phyloP scores from a whole-genome alignment of 1,140 invertebrate genomes.

The Aphis craccivora region DNA sequence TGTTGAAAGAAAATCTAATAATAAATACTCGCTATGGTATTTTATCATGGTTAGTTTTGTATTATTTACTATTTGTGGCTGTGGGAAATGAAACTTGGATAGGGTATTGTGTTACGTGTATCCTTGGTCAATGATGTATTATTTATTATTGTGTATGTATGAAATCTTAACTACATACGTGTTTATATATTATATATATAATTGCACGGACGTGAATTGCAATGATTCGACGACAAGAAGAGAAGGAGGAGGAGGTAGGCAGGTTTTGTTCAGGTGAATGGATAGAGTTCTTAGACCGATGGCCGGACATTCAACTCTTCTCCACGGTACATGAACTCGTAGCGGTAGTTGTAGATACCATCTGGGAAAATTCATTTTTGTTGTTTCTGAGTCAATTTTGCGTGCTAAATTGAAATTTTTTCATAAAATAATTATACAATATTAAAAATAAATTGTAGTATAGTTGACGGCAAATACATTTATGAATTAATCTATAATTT shows the following conservation, averaged over 20 bases:
- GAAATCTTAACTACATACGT: conserved; percentile 13
- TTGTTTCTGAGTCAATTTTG: not conserved
- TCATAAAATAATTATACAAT: not conserved
- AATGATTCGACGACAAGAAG: not conserved
- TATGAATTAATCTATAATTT: not conserved
- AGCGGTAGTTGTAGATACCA: conserved; percentile 7
- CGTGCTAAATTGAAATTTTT: not conserved
- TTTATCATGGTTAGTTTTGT: not conserved
- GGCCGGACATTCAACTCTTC: conserved; percentile 57
- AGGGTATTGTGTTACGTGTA: conserved; percentile 2
- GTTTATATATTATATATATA: conserved; percentile 14
- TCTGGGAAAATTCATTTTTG: conserved; percentile 33
- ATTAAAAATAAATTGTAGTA: not conserved
- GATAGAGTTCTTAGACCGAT: conserved; percentile 43
- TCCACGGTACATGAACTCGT: conserved; percentile 52
- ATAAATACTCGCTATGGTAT: not conserved
- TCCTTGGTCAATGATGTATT: conserved; percentile 26
- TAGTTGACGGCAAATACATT: not conserved
- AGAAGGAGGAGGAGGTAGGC: not conserved
- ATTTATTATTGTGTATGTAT: conserved; percentile 31
- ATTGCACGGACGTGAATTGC: conserved; percentile 35
- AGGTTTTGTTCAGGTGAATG: conserved; percentile 51
- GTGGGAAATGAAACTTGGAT: conserved; percentile 13
- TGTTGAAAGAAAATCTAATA: not conserved
- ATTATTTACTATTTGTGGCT: not conserved